Conservation (phyloP, 2,797 vertebrate species). For the Lepilemur septentrionalis region DNA sequence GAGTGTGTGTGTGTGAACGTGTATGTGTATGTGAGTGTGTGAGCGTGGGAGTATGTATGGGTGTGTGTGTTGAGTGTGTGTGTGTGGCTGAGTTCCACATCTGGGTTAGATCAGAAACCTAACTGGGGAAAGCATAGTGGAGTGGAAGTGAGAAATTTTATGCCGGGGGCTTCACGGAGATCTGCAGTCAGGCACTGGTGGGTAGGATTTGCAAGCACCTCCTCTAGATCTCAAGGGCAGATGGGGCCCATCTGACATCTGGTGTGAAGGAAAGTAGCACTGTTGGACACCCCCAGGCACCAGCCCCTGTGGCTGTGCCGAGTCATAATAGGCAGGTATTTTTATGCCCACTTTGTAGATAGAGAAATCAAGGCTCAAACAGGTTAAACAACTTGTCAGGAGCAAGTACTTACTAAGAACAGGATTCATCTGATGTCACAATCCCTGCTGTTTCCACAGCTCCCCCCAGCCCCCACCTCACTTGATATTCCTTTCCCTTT, state of each 20-base stretch:
- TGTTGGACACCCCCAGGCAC: accelerated
- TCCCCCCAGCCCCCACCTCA: background rate
- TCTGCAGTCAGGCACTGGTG: background rate
- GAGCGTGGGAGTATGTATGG: too few relatives aligned
- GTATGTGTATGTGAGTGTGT: too few relatives aligned
- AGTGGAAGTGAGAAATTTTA: background rate
- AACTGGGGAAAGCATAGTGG: background rate
- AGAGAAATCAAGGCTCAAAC: background rate
- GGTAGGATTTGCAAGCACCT: background rate
- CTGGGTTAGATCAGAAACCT: background rate
- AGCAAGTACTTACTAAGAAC: background rate
- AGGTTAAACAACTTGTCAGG: background rate
- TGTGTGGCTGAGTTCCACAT: background rate
- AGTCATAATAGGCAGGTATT: background rate
- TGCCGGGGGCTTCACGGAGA: background rate
- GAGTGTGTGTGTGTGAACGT: too few relatives aligned
- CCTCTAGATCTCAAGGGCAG: background rate
- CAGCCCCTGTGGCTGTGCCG: accelerated
- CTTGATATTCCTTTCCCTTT: background rate
- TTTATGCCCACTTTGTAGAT: background rate
- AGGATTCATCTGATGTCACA: background rate
- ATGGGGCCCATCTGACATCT: background rate
- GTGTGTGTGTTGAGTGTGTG: too few relatives aligned
- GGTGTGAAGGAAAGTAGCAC: background rate
- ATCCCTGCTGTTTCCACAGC: background rate